Percentiles rank a stretch among this genome's conserved stretches.
These are phyloP conservation scores for Tamandua tetradactyla DNA, from an alignment of 2,797 vertebrate species.

Conservation along the genomic window DNA sequence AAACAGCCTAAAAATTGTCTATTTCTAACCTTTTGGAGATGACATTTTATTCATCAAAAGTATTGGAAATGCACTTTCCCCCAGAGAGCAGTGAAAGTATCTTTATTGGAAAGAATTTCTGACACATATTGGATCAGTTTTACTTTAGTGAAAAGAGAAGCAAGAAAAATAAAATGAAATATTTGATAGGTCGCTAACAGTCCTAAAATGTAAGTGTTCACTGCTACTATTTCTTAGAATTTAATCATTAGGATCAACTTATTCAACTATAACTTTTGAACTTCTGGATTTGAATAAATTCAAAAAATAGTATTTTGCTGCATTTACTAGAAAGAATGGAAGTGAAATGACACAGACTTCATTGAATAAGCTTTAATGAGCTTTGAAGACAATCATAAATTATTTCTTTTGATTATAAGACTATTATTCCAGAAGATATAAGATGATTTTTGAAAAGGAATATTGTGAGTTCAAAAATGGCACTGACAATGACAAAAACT, in stretches of 20 bases:
- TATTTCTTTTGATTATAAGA: neutral
- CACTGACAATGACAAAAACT: neutral
- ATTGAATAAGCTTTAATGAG: conserved; percentile 22
- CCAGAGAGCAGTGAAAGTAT: neutral
- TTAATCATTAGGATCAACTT: neutral
- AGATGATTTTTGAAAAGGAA: neutral
- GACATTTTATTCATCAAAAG: conserved; percentile 33
- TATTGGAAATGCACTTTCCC: conserved; percentile 30
- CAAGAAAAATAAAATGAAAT: neutral
- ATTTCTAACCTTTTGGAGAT: neutral
- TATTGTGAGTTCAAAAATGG: neutral
- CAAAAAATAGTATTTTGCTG: neutral
- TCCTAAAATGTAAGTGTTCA: neutral
- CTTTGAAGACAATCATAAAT: neutral
- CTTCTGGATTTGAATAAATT: neutral
- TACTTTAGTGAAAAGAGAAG: neutral
- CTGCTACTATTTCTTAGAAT: neutral
- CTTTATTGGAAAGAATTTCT: neutral
- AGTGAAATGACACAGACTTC: neutral
- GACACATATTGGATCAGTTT: neutral
- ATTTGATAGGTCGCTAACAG: neutral
- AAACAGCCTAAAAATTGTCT: neutral
- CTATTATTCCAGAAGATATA: neutral
- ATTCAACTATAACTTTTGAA: neutral
- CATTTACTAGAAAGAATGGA: neutral